Evolutionary conservation across 2,113 vertebrate genomes (phyloP).

Genomic region (Narcine bancroftii): DNA sequence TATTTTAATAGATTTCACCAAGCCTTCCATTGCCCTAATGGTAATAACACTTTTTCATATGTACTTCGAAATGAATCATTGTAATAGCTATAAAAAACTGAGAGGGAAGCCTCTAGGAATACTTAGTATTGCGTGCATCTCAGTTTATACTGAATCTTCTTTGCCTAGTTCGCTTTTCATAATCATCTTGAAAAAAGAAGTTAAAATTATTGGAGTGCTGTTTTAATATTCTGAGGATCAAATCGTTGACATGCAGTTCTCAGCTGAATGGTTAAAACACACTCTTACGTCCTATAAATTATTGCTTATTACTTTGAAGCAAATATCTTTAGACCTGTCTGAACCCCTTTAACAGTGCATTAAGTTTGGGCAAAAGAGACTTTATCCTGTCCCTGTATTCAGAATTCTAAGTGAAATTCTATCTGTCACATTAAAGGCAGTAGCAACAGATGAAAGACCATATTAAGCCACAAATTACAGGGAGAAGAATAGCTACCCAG

Average conservation of each 20-base stretch:
- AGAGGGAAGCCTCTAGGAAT: slow-evolving; percentile 9
- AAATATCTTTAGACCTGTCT: neutral
- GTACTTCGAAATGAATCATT: slow-evolving; percentile 33
- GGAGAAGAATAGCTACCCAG: slow-evolving; percentile 20
- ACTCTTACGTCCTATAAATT: slow-evolving; percentile 22
- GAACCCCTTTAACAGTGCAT: neutral
- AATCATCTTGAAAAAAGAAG: slow-evolving; percentile 20
- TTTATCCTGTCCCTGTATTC: neutral
- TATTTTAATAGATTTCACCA: slow-evolving; percentile 33
- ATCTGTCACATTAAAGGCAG: slow-evolving; percentile 26
- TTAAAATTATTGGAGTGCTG: slow-evolving; percentile 5
- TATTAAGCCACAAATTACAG: slow-evolving; percentile 31
- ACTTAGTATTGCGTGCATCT: neutral
- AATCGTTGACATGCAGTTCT: slow-evolving; percentile 21
- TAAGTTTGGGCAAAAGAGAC: neutral
- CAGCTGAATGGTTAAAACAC: slow-evolving; percentile 21
- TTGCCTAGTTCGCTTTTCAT: neutral
- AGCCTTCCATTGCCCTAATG: slow-evolving; percentile 20
- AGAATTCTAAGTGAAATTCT: slow-evolving; percentile 3
- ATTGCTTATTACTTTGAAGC: slow-evolving; percentile 7
- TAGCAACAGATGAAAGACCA: neutral
- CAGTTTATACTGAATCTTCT: neutral
- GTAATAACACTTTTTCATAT: slow-evolving; percentile 29
- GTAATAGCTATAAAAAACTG: slow-evolving; percentile 14
- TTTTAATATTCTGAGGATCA: slow-evolving; percentile 34